These are phyloP conservation scores for Trissoscelio sp. DNA, from an alignment of 2,888 invertebrate species.

Conservation along the genomic window DNA sequence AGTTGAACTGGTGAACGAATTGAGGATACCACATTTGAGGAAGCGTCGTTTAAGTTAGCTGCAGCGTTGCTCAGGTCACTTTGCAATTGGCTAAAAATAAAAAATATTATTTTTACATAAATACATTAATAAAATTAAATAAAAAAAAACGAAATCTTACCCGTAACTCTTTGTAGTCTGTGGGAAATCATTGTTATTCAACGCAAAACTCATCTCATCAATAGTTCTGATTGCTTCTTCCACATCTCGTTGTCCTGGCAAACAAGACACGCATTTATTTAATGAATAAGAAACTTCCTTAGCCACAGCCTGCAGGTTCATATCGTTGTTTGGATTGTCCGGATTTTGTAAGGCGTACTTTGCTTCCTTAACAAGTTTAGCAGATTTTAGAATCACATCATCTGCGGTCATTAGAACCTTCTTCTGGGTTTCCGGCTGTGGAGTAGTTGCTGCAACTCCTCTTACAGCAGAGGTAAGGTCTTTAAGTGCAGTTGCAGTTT, in stretches of 20 bases:
- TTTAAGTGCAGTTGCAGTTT: conserved; percentile 90
- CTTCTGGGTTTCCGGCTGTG: conserved; percentile 85
- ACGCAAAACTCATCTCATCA: conserved; percentile 89
- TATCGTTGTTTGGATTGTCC: conserved; percentile 85
- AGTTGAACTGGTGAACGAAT: conserved; percentile 89
- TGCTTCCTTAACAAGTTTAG: conserved; percentile 92
- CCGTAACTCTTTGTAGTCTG: conserved; percentile 89
- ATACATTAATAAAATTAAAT: not conserved
- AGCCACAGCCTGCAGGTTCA: conserved; percentile 89
- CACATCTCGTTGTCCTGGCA: conserved; percentile 97
- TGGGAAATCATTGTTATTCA: conserved; percentile 91
- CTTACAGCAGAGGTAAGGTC: conserved; percentile 90
- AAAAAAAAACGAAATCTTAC: conserved; percentile 77
- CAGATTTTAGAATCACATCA: conserved; percentile 91
- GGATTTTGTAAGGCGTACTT: conserved; percentile 89
- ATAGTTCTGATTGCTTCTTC: conserved; percentile 94
- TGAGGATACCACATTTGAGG: conserved; percentile 91
- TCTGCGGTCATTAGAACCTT: conserved; percentile 89
- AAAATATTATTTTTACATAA: not conserved
- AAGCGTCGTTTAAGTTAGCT: conserved; percentile 92
- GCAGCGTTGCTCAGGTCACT: conserved; percentile 93
- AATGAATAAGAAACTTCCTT: conserved; percentile 88
- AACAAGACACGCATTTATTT: conserved; percentile 90
- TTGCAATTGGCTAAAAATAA: conserved; percentile 88
- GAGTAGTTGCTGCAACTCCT: conserved; percentile 90